Conservation (phyloP, 2,888 invertebrate species). For the Sialis lutaria region DNA sequence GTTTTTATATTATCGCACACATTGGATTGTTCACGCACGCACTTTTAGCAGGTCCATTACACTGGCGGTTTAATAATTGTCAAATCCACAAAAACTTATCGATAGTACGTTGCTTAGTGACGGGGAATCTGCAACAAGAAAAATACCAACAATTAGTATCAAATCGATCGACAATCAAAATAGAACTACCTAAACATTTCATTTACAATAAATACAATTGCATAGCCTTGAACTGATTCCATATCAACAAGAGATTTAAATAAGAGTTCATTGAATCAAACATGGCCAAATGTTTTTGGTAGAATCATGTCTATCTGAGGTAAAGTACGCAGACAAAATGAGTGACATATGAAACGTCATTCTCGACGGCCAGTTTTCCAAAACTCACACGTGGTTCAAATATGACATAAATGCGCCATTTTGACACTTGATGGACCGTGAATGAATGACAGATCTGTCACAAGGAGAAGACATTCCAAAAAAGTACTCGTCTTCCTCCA, state of each 20-base stretch:
- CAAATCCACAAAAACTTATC: neutral
- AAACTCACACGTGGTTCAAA: slow-evolving; percentile 1
- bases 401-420: slow-evolving; percentile 4
- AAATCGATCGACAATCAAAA: no score
- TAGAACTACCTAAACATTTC: no score
- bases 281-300: no score
- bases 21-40: neutral
- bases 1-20: neutral
- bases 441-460: neutral
- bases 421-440: slow-evolving; percentile 6
- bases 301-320: neutral
- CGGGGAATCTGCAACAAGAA: neutral
- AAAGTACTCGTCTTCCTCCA: no score
- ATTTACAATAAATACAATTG: no score
- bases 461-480: no score
- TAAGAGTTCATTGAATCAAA: no score
- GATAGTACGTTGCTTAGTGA: neutral
- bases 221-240: no score
- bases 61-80: no score
- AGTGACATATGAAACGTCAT: slow-evolving; percentile 4
- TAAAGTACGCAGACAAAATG: slow-evolving; percentile 1
- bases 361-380: neutral
- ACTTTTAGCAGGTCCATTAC: no score
- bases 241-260: no score
- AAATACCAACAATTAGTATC: no score